phyloP scores from a whole-genome alignment of 53 echinoderm and acorn worm genomes.

The Glandiceps talaboti region DNA sequence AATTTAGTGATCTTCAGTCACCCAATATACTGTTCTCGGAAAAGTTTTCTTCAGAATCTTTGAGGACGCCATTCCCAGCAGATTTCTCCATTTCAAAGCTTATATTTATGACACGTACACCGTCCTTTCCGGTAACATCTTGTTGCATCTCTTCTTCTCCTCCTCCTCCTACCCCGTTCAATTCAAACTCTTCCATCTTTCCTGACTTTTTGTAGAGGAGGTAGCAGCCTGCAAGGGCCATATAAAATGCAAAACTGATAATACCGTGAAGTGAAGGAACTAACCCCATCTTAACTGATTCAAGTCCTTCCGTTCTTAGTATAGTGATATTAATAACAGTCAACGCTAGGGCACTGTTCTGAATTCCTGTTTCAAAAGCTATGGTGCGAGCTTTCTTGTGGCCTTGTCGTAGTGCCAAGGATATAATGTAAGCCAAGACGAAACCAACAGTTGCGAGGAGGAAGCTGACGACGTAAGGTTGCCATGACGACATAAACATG shows the following conservation, averaged over 20 bases:
- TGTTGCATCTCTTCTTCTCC: background rate
- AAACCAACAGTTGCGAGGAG: background rate
- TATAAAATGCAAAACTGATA: background rate
- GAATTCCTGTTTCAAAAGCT: slow-evolving; percentile 73
- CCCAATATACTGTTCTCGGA: too few species aligned
- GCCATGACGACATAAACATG: background rate
- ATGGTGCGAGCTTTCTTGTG: slow-evolving; percentile 74
- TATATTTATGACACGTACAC: too few species aligned
- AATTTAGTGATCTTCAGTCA: too few species aligned
- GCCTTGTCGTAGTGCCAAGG: slow-evolving; percentile 28
- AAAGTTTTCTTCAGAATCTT: too few species aligned
- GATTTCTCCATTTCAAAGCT: too few species aligned
- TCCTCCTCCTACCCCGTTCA: background rate
- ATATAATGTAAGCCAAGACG: background rate
- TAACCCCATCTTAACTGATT: background rate
- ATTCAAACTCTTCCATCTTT: background rate
- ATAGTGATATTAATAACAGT: slow-evolving; percentile 60
- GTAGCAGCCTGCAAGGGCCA: background rate
- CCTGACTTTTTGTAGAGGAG: background rate
- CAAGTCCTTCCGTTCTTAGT: slow-evolving; percentile 18
- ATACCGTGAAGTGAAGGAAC: background rate
- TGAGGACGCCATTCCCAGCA: too few species aligned
- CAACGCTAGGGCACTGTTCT: slow-evolving; percentile 65
- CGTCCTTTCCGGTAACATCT: too few species aligned
- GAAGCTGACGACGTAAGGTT: background rate